Conservation (phyloP, 2,888 invertebrate genomes). For the Eupithecia abbreviata region DNA sequence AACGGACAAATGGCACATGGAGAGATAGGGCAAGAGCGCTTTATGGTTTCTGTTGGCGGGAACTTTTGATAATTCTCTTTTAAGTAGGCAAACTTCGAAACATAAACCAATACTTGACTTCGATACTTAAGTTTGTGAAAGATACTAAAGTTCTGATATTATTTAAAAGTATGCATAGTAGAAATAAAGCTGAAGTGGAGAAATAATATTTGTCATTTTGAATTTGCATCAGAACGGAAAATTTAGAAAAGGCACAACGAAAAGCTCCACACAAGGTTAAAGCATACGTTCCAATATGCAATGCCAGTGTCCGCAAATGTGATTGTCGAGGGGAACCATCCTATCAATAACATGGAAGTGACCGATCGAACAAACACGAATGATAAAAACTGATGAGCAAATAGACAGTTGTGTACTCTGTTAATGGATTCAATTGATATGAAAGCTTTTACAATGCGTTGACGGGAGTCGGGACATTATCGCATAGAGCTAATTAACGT, state of each 20-base stretch:
- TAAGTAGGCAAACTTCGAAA: conserved; percentile 52
- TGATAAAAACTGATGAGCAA: conserved; percentile 84
- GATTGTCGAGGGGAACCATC: conserved; percentile 67
- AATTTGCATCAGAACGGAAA: neutral
- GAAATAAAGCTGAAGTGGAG: neutral
- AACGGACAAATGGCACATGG: conserved; percentile 78
- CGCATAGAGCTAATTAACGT: conserved; percentile 42
- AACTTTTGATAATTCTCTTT: conserved; percentile 52
- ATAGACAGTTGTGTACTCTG: conserved; percentile 82
- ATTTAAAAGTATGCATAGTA: neutral
- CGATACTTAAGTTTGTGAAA: neutral
- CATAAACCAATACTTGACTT: conserved; percentile 40
- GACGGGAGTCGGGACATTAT: conserved; percentile 69
- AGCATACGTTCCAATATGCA: conserved; percentile 51
- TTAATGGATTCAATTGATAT: conserved; percentile 85
- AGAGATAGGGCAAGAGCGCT: conserved; percentile 66
- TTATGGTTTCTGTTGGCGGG: conserved; percentile 57
- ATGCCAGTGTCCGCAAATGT: conserved; percentile 56
- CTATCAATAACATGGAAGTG: conserved; percentile 81
- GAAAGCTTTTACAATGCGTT: conserved; percentile 81
- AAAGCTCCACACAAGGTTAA: conserved; percentile 9
- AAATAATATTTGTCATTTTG: neutral
- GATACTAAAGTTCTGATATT: neutral
- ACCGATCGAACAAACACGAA: conserved; percentile 82
- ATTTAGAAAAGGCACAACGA: neutral